phyloP scores from a whole-genome alignment of 2,797 vertebrate genomes.

The Potorous gilbertii region DNA sequence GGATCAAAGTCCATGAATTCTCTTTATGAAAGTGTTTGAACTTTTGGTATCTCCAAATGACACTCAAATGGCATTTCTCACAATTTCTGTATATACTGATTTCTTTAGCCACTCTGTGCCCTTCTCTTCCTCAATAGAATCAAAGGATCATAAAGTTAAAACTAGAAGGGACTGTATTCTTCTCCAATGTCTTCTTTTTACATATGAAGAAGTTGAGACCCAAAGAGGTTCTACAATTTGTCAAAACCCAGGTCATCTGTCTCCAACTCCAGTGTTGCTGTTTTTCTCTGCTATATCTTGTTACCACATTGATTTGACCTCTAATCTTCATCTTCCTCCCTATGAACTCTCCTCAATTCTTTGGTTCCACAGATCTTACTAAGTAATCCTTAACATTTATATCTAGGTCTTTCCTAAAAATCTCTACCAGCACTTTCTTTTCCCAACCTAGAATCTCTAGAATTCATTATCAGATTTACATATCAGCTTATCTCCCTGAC shows the following conservation, averaged over 20 bases:
- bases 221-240: not conserved
- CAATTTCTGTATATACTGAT: not conserved
- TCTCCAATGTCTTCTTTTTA: not conserved
- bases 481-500: not conserved
- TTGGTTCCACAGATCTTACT: not conserved
- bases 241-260: not conserved
- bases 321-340: not conserved
- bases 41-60: not conserved
- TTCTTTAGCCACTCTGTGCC: too few species aligned
- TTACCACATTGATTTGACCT: not conserved
- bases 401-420: not conserved
- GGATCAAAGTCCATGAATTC: not conserved
- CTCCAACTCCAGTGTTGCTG: not conserved
- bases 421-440: not conserved
- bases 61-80: not conserved
- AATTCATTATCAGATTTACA: not conserved
- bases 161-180: not conserved
- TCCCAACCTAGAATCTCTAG: not conserved
- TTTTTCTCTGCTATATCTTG: not conserved
- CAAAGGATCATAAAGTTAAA: not conserved
- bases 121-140: not conserved
- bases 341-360: not conserved
- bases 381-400: not conserved
- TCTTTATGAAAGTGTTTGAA: not conserved
- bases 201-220: not conserved